Evolutionary conservation across 2,888 invertebrate genomes (phyloP).

Genomic region (Dryadula phaetusa): DNA sequence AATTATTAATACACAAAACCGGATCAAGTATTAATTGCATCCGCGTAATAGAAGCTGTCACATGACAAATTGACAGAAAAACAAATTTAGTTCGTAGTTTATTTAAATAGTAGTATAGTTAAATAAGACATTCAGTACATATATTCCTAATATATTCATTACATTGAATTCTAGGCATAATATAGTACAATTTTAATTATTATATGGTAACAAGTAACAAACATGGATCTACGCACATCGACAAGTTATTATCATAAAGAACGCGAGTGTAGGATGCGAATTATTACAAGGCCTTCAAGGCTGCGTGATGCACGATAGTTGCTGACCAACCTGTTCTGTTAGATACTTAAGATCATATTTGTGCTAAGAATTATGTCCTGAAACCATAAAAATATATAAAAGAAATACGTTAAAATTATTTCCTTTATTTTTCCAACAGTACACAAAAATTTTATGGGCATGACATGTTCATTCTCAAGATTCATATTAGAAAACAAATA

Average conservation of each 20-base stretch:
- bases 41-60: conserved; percentile 14
- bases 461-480: too few species aligned
- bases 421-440: too few species aligned
- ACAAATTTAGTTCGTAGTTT: conserved; percentile 4
- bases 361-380: background rate
- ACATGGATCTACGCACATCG: conserved; percentile 31
- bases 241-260: conserved; percentile 45
- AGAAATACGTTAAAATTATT: too few species aligned
- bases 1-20: conserved; percentile 10
- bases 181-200: conserved; percentile 3
- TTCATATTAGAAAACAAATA: too few species aligned
- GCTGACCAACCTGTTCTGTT: conserved; percentile 59
- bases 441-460: too few species aligned
- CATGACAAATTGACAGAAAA: background rate
- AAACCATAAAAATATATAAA: background rate
- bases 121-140: background rate
- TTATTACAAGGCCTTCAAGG: conserved; percentile 69
- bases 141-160: background rate
- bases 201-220: conserved; percentile 1
- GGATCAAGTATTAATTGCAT: conserved; percentile 19
- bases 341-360: conserved; percentile 41
- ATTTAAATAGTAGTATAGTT: too few species aligned
- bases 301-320: conserved; percentile 62
- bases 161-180: background rate
- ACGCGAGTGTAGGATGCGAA: conserved; percentile 67